Evolutionary conservation across 1,140 invertebrate species (phyloP), one percentile per base, ranked within the genome.

Genomic region (Eubasilissa regina): DNA sequence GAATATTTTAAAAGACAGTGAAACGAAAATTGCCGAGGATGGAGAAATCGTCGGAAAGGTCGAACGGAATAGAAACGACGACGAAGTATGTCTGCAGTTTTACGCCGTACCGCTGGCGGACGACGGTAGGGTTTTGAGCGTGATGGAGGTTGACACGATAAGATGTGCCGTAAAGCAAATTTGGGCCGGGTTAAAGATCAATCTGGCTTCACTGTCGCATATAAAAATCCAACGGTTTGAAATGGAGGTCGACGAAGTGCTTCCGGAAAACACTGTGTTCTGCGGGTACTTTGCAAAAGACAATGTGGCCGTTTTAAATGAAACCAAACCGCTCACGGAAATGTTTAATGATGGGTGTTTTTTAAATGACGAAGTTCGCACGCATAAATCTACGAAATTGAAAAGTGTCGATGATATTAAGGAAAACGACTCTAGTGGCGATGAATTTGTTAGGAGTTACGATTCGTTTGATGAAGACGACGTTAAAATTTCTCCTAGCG

Each of bases 171-270:
- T 75, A 6, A 25, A 75, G 17, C 17, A 58, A 8, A 43, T 75
- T 17, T 75, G 73, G n/a, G 21, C 45, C 17, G 56, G 53, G 0
- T 17, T n/a, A 8, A 7, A 10, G 43, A 55, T 62, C 4, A 43
- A 75, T 60, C 19, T 62, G 21, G 56, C 58, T 1, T 0, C 12
- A 13, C 15, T 75, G 3, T 12, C 53, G 1, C 35, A 75, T 47
- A 60, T 75, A 17, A n/a, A 45, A 45, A 62, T 75, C 45, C 58
- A 75, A 62, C 13, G 73, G 13, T 62, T 44, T 17, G 73, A 75
- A 60, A 60, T 25, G 17, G 73, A 75, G 17, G 43, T 21, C 0
- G 56, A 75, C 15, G 73, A 75, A 58, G 55, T 62, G 9, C 19
- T 75, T 10, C 73, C 73, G 21, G 25, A 44, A 0, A 43, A 75